phyloP scores from a whole-genome alignment of 1,140 invertebrate species.

The Drosophila neocordata region DNA sequence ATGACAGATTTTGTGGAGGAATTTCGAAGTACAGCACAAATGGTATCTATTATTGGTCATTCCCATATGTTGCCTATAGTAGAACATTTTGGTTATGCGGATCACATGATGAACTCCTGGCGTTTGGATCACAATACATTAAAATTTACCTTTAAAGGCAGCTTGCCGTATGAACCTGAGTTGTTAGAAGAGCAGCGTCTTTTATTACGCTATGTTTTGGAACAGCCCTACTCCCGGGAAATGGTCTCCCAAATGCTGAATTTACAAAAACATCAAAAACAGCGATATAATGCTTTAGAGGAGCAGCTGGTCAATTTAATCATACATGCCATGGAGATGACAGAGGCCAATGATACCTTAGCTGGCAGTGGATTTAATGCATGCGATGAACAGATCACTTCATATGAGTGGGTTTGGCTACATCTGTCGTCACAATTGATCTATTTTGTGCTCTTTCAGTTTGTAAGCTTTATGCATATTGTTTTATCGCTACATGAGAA shows the following conservation, averaged over 20 bases:
- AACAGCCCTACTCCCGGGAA: conserved; percentile 97
- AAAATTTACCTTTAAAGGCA: conserved; percentile 95
- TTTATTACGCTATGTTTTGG: conserved; percentile 94
- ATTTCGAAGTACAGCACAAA: conserved; percentile 95
- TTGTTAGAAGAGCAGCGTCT: conserved; percentile 94
- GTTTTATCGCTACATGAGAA: conserved; percentile 94
- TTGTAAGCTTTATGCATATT: conserved; percentile 96
- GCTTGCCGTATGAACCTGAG: conserved; percentile 95
- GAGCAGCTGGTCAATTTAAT: conserved; percentile 96
- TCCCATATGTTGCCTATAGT: conserved; percentile 96
- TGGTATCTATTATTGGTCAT: conserved; percentile 96
- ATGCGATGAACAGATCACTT: conserved; percentile 72
- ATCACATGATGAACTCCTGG: conserved; percentile 95
- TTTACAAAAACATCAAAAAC: conserved; percentile 91
- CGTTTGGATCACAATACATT: conserved; percentile 93
- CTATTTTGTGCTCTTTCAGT: conserved; percentile 97
- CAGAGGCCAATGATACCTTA: conserved; percentile 86
- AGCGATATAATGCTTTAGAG: conserved; percentile 94
- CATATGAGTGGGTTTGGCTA: conserved; percentile 90
- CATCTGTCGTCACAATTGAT: conserved; percentile 97
- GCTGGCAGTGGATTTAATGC: conserved; percentile 74
- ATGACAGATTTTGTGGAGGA: conserved; percentile 95
- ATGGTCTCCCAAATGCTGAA: conserved; percentile 98
- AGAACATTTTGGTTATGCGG: conserved; percentile 94
- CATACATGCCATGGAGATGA: conserved; percentile 95